A percentile compares a stretch with the other conserved stretches of the same genome.
These are phyloP conservation scores for Ariopsis seemanni DNA, from an alignment of 2,113 vertebrate species.

Conservation along the genomic window DNA sequence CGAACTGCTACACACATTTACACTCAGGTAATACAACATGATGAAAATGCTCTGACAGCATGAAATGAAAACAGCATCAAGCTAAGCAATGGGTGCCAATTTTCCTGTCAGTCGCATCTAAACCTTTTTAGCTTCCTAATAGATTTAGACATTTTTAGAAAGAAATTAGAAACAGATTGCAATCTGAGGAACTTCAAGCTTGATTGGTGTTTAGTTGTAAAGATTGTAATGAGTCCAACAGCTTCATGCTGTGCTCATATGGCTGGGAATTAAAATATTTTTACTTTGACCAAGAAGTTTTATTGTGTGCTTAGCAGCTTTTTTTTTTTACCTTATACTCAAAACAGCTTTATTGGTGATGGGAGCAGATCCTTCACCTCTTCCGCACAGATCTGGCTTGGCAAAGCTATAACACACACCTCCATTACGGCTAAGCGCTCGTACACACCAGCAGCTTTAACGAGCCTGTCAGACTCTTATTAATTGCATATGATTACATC, in stretches of 20 bases:
- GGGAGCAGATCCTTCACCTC: not conserved
- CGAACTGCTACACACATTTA: no score
- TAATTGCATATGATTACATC: slow-evolving; percentile 10
- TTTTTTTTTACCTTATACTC: not conserved
- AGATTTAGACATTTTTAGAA: not conserved
- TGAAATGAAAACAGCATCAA: slow-evolving; percentile 17
- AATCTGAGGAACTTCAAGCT: not conserved
- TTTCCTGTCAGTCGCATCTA: slow-evolving; percentile 26
- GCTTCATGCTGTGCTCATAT: not conserved
- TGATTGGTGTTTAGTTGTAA: not conserved
- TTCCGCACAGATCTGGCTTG: not conserved
- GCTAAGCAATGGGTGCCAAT: not conserved
- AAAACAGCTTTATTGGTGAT: not conserved
- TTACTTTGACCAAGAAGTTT: not conserved
- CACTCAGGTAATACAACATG: not conserved
- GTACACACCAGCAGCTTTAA: not conserved
- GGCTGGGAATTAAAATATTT: not conserved
- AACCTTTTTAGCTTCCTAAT: not conserved
- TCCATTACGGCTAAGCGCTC: not conserved
- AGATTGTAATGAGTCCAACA: not conserved
- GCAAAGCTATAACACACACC: not conserved
- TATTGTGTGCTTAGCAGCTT: not conserved
- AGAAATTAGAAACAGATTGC: not conserved
- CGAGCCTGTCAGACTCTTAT: not conserved
- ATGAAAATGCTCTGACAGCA: not conserved